Evolutionary conservation across 2,888 invertebrate species (phyloP).

Genomic region (Xylota segnis): DNA sequence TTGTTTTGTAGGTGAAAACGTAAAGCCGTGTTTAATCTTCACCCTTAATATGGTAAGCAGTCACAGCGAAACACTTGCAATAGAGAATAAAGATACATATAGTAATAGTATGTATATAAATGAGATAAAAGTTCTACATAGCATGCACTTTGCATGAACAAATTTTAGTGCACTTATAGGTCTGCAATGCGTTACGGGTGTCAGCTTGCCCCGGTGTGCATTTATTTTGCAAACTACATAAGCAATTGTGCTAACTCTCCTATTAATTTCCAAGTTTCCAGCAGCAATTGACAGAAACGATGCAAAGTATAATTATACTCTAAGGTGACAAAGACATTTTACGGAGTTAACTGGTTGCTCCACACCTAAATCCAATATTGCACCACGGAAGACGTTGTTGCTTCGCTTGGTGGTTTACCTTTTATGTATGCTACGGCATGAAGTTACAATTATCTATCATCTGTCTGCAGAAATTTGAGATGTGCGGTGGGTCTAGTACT

Average conservation of each 20-base stretch:
- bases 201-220: conserved; percentile 52
- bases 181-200: conserved; percentile 56
- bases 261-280: conserved; percentile 27
- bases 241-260: conserved; percentile 36
- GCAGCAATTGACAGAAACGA: conserved; percentile 26
- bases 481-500: conserved; percentile 27
- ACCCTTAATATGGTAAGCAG: conserved; percentile 6
- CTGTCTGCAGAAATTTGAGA: conserved; percentile 56
- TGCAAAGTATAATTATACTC: conserved; percentile 21
- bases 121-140: conserved; percentile 27
- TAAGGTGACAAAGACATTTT: conserved; percentile 17
- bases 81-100: too few relatives aligned
- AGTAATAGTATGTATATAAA: conserved; percentile 21
- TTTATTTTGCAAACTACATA: conserved; percentile 38
- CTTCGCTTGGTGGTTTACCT: conserved; percentile 70
- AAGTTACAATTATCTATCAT: conserved; percentile 42
- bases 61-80: conserved; percentile 31
- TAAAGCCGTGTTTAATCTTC: neutral
- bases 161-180: conserved; percentile 68
- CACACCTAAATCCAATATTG: conserved; percentile 75
- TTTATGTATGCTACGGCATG: conserved; percentile 36
- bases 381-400: conserved; percentile 42
- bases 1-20: neutral
- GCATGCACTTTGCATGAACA: conserved; percentile 43
- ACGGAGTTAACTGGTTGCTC: conserved; percentile 34